Base-by-base conservation (phyloP, 2,888 invertebrate genomes). In the Drosophila basisetae region DNA sequence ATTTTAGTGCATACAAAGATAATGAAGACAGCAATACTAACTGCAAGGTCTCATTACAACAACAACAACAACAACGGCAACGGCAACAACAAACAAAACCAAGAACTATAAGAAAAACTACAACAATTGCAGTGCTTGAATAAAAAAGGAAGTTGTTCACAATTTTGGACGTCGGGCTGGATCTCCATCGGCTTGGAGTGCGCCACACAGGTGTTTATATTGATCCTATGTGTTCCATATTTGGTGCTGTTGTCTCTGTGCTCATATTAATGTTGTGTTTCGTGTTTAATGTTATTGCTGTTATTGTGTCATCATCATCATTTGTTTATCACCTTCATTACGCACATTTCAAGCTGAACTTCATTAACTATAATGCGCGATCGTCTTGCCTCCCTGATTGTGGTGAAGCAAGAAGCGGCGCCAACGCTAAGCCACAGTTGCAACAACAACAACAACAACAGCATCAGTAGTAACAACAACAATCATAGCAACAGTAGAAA, bases 331-430 rank as follows among this genome's bases (percentile, higher is more conserved):
- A 53, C 68, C 49, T 50, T 37, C 25, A 13, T 39, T 56, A 16
- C 50, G 47, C 41, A 31, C 58, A 63, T 75, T 58, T 66, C 28
- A n/a, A 49, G 49, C 39, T 54, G 58, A 73, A 59, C 54, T 33
- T 37, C 25, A 64, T 62, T 71, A 65, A 60, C 39, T 76, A 92
- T 90, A 89, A 93, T 93, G 93, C 93, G 93, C 92, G 93, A 93
- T 92, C 93, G 93, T 83, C 92, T 93, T 86, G 93, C 93, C 82
- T 92, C 93, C 73, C 82, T 93, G 88, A 93, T 93, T 92, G 92
- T 93, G 92, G 92, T 93, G 86, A 93, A 93, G 91, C 93, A 93
- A 92, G 93, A 93, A 86, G 92, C 92, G 73, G 43, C 72, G 70
- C 53, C 67, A 67, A 60, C 73, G 76, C 67, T 65, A 54, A 60